Conservation (phyloP, 2,113 vertebrate genomes). For the Calidris pugnax region DNA sequence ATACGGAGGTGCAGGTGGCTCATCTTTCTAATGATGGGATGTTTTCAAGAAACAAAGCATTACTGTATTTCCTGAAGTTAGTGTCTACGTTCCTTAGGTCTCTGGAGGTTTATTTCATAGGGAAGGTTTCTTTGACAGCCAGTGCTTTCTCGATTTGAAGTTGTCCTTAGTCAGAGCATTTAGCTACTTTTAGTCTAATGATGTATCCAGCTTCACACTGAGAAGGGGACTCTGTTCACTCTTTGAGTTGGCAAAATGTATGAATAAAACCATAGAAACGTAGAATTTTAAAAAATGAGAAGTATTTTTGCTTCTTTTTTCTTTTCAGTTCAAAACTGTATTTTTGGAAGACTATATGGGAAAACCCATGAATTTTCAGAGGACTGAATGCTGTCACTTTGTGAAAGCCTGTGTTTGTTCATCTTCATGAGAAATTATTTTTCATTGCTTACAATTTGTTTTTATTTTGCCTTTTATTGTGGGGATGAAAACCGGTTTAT, state of each 20-base stretch:
- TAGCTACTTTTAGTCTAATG: background rate
- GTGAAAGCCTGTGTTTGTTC: background rate
- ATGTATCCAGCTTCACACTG: background rate
- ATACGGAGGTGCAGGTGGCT: background rate
- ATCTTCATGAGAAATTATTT: background rate
- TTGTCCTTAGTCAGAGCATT: background rate
- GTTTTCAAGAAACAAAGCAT: background rate
- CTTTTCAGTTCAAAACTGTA: background rate
- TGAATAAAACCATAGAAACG: background rate
- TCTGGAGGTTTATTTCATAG: background rate
- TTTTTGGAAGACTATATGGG: background rate
- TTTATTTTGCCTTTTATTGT: background rate
- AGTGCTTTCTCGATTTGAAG: background rate
- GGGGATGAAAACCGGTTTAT: background rate
- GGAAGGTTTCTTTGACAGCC: background rate
- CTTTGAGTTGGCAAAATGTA: background rate
- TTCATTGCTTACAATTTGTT: background rate
- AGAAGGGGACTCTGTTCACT: background rate
- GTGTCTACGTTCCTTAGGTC: background rate
- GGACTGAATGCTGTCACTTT: background rate
- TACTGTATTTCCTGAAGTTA: background rate
- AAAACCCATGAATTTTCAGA: background rate
- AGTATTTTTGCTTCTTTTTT: background rate
- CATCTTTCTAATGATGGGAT: background rate
- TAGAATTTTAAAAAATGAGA: background rate